phyloP scores from a whole-genome alignment of 2,888 invertebrate species.

The Drosophila dives region DNA sequence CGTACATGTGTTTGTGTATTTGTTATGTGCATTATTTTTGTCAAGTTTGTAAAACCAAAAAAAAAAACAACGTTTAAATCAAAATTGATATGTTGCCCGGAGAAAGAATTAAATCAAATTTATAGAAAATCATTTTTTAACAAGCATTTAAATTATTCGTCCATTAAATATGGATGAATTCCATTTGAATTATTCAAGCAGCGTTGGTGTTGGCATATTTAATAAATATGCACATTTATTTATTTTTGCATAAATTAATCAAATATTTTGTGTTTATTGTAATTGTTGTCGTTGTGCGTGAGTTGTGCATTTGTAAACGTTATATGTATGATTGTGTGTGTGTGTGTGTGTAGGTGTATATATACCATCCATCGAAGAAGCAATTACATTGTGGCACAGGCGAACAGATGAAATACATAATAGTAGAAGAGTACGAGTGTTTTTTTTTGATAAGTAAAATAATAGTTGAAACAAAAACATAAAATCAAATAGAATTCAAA shows the following conservation, averaged over 20 bases:
- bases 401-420: slow-evolving; percentile 85
- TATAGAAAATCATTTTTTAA: slow-evolving; percentile 50
- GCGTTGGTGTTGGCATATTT: slow-evolving; percentile 62
- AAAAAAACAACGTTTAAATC: slow-evolving; percentile 9
- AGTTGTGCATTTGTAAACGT: slow-evolving; percentile 25
- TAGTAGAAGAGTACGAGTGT: slow-evolving; percentile 78
- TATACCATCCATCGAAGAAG: slow-evolving; percentile 84
- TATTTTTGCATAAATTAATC: slow-evolving; percentile 32
- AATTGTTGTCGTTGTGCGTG: slow-evolving; percentile 13
- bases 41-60: slow-evolving; percentile 21
- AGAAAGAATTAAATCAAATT: slow-evolving; percentile 39
- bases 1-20: slow-evolving; percentile 6
- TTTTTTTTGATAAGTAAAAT: slow-evolving; percentile 66
- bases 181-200: slow-evolving; percentile 69
- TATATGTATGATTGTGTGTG: slow-evolving; percentile 26
- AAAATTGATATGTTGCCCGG: slow-evolving; percentile 26
- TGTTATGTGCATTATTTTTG: slow-evolving; percentile 31
- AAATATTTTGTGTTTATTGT: slow-evolving; percentile 17
- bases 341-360: slow-evolving; percentile 47
- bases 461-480: slow-evolving; percentile 41
- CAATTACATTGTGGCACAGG: slow-evolving; percentile 82
- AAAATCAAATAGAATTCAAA: slow-evolving; percentile 51
- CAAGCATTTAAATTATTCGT: slow-evolving; percentile 68
- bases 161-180: slow-evolving; percentile 62
- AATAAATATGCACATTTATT: slow-evolving; percentile 41